phyloP scores from a whole-genome alignment of 2,888 invertebrate species.

The Agriopis aurantiaria region DNA sequence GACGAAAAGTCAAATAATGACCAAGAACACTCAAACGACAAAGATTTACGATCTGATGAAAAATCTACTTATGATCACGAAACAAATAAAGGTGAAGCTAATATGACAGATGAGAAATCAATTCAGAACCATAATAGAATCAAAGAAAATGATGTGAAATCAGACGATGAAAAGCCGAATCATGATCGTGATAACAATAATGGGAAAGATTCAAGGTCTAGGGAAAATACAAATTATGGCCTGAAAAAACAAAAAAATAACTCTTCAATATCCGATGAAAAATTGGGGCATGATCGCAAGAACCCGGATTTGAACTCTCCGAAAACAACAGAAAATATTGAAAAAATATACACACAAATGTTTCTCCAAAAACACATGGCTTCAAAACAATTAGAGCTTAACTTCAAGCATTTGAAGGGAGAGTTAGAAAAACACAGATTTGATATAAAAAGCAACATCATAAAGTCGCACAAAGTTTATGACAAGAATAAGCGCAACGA shows the following conservation, averaged over 20 bases:
- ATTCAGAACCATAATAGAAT: background rate
- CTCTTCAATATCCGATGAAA: conserved; percentile 18
- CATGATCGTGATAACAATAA: conserved; percentile 23
- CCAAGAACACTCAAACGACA: background rate
- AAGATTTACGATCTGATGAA: conserved; percentile 7
- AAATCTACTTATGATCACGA: background rate
- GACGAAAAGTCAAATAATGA: conserved; percentile 9
- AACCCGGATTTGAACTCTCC: background rate
- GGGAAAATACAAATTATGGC: conserved; percentile 1
- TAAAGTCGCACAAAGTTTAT: background rate
- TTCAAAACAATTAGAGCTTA: conserved; percentile 46
- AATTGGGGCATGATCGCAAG: background rate
- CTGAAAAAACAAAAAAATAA: conserved; percentile 29
- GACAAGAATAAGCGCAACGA: conserved; percentile 8
- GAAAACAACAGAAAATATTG: conserved; percentile 14
- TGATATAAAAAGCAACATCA: conserved; percentile 7
- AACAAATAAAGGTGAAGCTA: background rate
- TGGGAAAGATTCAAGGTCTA: conserved; percentile 11
- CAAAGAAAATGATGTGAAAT: conserved; percentile 27
- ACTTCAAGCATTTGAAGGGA: conserved; percentile 49
- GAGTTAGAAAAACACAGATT: conserved; percentile 23
- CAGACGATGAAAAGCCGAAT: background rate
- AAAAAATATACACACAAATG: conserved; percentile 35
- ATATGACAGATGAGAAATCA: background rate
- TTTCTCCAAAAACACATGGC: conserved; percentile 37